These are phyloP conservation scores for Trogon melanurus DNA, from an alignment of 2,113 vertebrate genomes.

Conservation along the genomic window DNA sequence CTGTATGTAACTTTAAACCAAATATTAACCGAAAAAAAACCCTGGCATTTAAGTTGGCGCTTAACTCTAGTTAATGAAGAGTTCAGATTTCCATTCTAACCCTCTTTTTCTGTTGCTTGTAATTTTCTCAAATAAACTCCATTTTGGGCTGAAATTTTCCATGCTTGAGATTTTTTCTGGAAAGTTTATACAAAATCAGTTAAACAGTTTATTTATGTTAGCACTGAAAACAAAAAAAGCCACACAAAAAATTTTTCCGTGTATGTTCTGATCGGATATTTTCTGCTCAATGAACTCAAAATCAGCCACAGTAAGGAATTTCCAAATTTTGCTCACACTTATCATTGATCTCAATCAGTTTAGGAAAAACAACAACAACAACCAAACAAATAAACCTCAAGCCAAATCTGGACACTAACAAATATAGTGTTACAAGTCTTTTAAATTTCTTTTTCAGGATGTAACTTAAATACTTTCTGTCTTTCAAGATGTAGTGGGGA, in stretches of 20 bases:
- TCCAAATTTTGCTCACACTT: not conserved
- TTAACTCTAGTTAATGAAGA: slow-evolving; percentile 61
- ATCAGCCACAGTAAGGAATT: not conserved
- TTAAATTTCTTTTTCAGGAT: not conserved
- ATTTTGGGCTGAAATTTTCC: slow-evolving; percentile 66
- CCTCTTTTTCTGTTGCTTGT: slow-evolving; percentile 65
- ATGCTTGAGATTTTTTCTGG: slow-evolving; percentile 55
- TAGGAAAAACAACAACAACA: not conserved
- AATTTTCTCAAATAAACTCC: slow-evolving; percentile 71
- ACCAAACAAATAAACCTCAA: not conserved
- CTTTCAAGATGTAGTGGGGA: not conserved
- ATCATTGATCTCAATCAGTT: not conserved
- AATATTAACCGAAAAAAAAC: slow-evolving; percentile 73
- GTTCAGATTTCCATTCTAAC: slow-evolving; percentile 67
- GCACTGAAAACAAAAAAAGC: slow-evolving; percentile 57
- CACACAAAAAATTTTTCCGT: slow-evolving; percentile 17
- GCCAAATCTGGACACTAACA: not conserved
- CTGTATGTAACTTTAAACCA: slow-evolving; percentile 78
- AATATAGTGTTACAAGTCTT: not conserved
- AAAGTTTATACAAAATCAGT: slow-evolving; percentile 63
- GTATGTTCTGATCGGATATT: slow-evolving; percentile 40
- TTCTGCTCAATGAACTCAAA: slow-evolving; percentile 59
- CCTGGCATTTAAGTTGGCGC: slow-evolving; percentile 70
- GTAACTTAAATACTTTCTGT: not conserved
- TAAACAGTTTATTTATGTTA: slow-evolving; percentile 64